Evolutionary conservation across 2,888 invertebrate genomes (phyloP), one percentile per base, ranked within the genome.

Genomic region (Drosophila robusta): DNA sequence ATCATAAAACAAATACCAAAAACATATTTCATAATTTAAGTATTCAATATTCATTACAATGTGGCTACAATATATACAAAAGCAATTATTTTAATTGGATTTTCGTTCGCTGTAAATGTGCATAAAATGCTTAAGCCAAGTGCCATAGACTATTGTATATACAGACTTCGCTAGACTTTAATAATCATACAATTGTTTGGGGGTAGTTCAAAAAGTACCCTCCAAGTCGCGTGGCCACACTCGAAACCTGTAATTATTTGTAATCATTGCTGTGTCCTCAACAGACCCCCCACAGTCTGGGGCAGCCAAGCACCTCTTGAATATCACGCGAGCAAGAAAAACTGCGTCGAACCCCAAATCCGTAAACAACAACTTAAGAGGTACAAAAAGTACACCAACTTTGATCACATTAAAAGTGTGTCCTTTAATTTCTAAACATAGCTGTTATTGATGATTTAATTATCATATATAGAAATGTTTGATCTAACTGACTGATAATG

Each of bases 1-100:
- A 92, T 92, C 92, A 92, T 92, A 92, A 92, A 91, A 90, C 89
- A 86, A 89, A 85, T 83, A 84, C 79, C 80, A 68, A 66, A 71
- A 75, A 70, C 55, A 46, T 38, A 58, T 63, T 63, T 60, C 38
- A 63, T 63, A 73, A 68, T 58, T 70, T 66, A 64, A 42, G 52
- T 51, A 69, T 72, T 50, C 57, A 65, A 68, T 68, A 74, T 72
- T 75, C 60, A 56, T 55, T 47, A 24, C 36, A 58, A 41, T 54
- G 18, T 22, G 39, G 22, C 49, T 38, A 34, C 39, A 18, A 44
- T 55, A 34, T 24, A 42, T 44, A 56, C 56, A 67, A 62, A 45
- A 44, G 75, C 79, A 73, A 79, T 76, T 71, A 76, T 46, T 67
- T 66, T 75, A 80, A 82, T 82, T 80, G 71, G 50, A 58, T 75